Evolutionary conservation across 2,888 invertebrate species (phyloP), one percentile per base, ranked within the genome.

Genomic region (Rhabditophanes sp.): DNA sequence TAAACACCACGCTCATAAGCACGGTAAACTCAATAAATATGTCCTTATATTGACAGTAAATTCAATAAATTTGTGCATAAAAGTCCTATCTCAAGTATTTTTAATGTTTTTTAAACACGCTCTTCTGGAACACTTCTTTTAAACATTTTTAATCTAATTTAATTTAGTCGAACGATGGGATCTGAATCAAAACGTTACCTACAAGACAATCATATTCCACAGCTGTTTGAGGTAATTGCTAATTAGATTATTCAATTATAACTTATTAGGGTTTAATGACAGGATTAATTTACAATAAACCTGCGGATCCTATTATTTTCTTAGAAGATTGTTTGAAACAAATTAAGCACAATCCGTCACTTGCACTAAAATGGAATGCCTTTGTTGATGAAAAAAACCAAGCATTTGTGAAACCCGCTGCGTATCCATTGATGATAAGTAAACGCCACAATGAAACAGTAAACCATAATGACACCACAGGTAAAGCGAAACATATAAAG

Each of bases 261-360:
- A n/a, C n/a, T n/a, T n/a, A n/a, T n/a, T 54, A 71, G 71, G 68
- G 69, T 39, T 48, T 71, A 24, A 71, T 71, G 70, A 71, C 71
- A 20, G 71, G 70, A 3, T 45, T 71, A 37, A 69, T 71, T 63
- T 70, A 68, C 54, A 66, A 68, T 39, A 55, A 68, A 26, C 71
- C 71, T n/a, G 53, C 57, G 8, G 67, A 71, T 39, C 69, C 65
- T 49, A 55, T 60, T 50, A 41, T 44, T 19, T 64, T 51, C 32
- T 34, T 64, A 15, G 54, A 63, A 37, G 39, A 44, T 12, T 48
- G 54, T 9, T 36, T 56, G 15, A 14, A 11, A 14, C 32, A 32
- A 18, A 35, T 53, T 5, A 33, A 38, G 8, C 14, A 25, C n/a
- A 39, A 45, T 20, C 53, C 51, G 8, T 38, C 34, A n/a, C 20